Evolutionary conservation across 1,140 invertebrate genomes (phyloP).

Genomic region (Harlomillsia oculata): DNA sequence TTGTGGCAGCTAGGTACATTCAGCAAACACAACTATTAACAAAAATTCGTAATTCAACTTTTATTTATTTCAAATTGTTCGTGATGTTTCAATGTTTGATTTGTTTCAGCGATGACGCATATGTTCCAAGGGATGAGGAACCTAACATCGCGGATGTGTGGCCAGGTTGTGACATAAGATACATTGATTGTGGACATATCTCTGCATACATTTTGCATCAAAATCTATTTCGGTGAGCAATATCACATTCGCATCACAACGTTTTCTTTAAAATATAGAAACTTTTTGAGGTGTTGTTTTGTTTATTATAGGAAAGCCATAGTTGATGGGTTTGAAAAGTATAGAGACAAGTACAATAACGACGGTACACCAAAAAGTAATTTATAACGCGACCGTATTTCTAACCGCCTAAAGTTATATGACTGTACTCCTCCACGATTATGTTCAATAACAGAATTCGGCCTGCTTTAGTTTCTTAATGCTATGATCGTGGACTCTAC

Average conservation of each 20-base stretch:
- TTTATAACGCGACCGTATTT: too few species aligned
- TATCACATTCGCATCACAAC: not conserved
- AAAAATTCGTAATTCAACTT: not conserved
- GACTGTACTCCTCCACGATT: too few species aligned
- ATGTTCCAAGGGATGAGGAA: constrained; percentile 30
- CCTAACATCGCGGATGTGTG: constrained; percentile 49
- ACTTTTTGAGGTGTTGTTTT: too few species aligned
- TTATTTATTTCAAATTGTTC: not conserved
- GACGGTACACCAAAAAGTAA: constrained; percentile 2
- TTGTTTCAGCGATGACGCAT: constrained; percentile 35
- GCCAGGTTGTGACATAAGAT: constrained; percentile 80
- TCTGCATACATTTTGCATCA: constrained; percentile 78
- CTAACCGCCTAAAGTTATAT: too few species aligned
- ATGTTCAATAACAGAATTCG: too few species aligned
- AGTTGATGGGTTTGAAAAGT: constrained; percentile 4
- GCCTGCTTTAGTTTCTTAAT: too few species aligned
- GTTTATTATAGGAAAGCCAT: constrained; percentile 10
- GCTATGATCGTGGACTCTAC: too few species aligned
- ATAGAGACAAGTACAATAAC: constrained; percentile 21
- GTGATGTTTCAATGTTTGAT: not conserved
- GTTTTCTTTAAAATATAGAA: not conserved
- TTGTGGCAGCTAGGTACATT: constrained; percentile 60
- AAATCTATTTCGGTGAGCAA: constrained; percentile 64
- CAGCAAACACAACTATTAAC: constrained; percentile 20
- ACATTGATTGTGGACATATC: constrained; percentile 82